These are phyloP conservation scores for Bradypodion ventrale DNA, from an alignment of 2,797 vertebrate genomes.

Conservation along the genomic window DNA sequence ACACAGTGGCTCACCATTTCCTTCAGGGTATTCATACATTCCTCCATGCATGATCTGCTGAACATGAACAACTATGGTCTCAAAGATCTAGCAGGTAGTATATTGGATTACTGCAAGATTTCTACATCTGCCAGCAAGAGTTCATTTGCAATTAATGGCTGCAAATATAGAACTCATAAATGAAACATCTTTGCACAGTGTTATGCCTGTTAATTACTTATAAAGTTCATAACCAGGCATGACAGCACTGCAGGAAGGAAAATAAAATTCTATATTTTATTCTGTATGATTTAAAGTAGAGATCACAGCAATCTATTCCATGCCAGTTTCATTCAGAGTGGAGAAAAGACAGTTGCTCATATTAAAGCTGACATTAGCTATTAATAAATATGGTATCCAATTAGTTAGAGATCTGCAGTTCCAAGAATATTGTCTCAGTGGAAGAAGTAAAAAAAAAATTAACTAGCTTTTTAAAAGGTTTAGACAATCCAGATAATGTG, in stretches of 20 bases:
- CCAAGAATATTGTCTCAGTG: background rate
- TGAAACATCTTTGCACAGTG: slow-evolving; percentile 41
- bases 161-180: slow-evolving; percentile 42
- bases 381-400: slow-evolving; percentile 1
- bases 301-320: background rate
- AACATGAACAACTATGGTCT: background rate
- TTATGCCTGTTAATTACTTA: slow-evolving; percentile 46
- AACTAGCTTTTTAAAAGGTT: background rate
- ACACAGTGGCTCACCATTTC: too few relatives aligned
- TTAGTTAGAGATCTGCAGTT: background rate
- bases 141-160: slow-evolving; percentile 59
- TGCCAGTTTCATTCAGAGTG: background rate
- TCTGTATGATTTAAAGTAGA: slow-evolving; percentile 31
- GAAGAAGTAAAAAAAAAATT: background rate
- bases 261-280: slow-evolving; percentile 27
- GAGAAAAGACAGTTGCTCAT: background rate
- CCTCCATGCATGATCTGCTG: background rate
- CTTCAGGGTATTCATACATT: too few relatives aligned
- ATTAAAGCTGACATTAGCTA: background rate
- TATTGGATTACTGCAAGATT: slow-evolving; percentile 50
- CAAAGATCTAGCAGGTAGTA: background rate
- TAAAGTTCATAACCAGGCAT: slow-evolving; percentile 48
- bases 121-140: slow-evolving; percentile 57
- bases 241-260: slow-evolving; percentile 45
- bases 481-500: too few relatives aligned